Evolutionary conservation across 2,888 invertebrate species (phyloP).

Genomic region (Zygogramma bicolorata): DNA sequence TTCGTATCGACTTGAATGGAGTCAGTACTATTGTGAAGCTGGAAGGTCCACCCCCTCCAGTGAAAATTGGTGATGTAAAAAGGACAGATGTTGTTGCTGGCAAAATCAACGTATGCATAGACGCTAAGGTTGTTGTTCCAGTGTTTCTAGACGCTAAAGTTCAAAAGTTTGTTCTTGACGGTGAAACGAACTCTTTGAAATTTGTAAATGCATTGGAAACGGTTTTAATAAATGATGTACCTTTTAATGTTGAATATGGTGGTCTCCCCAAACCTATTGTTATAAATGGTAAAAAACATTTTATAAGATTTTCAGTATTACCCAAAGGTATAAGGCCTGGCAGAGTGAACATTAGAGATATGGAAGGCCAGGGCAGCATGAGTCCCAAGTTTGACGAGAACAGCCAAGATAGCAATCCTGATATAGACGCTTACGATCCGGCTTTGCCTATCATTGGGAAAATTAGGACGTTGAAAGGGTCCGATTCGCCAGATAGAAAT

Average conservation of each 20-base stretch:
- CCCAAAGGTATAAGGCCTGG: conserved; percentile 82
- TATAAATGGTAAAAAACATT: conserved; percentile 82
- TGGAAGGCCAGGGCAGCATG: conserved; percentile 71
- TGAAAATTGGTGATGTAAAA: conserved; percentile 85
- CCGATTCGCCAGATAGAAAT: conserved; percentile 59
- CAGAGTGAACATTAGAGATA: conserved; percentile 76
- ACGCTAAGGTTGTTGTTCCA: conserved; percentile 83
- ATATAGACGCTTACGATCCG: conserved; percentile 56
- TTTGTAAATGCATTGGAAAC: conserved; percentile 84
- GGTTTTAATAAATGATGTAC: conserved; percentile 82
- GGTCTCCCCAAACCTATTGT: conserved; percentile 84
- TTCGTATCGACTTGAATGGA: conserved; percentile 84
- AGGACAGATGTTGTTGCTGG: conserved; percentile 87
- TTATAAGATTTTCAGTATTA: conserved; percentile 82
- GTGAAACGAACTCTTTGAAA: conserved; percentile 79
- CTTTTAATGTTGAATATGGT: conserved; percentile 85
- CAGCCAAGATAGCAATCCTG: conserved; percentile 46
- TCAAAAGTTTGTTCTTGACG: conserved; percentile 82
- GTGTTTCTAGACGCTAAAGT: conserved; percentile 87
- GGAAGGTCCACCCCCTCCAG: conserved; percentile 93
- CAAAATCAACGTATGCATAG: conserved; percentile 85
- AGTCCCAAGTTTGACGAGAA: conserved; percentile 53
- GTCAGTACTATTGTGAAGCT: conserved; percentile 83
- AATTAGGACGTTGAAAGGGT: conserved; percentile 18
- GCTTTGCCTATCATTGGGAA: conserved; percentile 53